Evolutionary conservation across 2,888 invertebrate species (phyloP).

Genomic region (Drosophila melanosoma): DNA sequence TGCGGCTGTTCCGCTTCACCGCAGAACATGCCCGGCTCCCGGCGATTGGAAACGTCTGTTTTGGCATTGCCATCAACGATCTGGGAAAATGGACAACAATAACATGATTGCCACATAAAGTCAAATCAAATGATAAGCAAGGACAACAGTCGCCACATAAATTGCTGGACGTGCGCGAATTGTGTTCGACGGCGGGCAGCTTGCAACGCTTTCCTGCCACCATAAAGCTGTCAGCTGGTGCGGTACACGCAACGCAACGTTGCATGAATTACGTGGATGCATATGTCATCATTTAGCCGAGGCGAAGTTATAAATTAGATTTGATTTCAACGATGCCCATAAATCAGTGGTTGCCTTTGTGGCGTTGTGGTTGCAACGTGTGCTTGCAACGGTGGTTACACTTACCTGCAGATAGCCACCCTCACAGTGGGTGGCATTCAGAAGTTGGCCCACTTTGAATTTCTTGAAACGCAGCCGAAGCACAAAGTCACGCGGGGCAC

Average conservation of each 20-base stretch:
- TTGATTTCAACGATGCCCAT: conserved; percentile 71
- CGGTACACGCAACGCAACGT: conserved; percentile 1
- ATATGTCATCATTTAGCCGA: conserved; percentile 77
- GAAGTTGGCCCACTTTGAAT: conserved; percentile 94
- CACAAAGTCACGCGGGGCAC: conserved; percentile 95
- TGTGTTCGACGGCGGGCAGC: conserved; percentile 23
- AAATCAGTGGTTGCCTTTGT: conserved; percentile 63
- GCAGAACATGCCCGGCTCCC: conserved; percentile 95
- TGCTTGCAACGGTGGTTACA: conserved; percentile 6
- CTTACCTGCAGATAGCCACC: conserved; percentile 95
- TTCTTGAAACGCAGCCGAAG: conserved; percentile 95
- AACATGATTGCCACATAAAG: conserved; percentile 24
- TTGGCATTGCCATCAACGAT: conserved; percentile 96
- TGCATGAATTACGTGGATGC: conserved; percentile 37
- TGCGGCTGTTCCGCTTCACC: conserved; percentile 97
- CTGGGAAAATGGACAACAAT: conserved; percentile 86
- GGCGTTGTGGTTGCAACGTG: not conserved
- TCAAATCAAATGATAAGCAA: conserved; percentile 50
- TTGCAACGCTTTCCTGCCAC: conserved; percentile 25
- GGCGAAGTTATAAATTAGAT: conserved; percentile 76
- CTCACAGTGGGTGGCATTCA: conserved; percentile 94
- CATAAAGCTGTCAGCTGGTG: conserved; percentile 56
- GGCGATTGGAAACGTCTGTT: conserved; percentile 94
- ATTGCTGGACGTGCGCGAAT: conserved; percentile 36
- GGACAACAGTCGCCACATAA: conserved; percentile 32